Base-by-base conservation (phyloP, 2,113 vertebrate species). In the Furnarius figulus region DNA sequence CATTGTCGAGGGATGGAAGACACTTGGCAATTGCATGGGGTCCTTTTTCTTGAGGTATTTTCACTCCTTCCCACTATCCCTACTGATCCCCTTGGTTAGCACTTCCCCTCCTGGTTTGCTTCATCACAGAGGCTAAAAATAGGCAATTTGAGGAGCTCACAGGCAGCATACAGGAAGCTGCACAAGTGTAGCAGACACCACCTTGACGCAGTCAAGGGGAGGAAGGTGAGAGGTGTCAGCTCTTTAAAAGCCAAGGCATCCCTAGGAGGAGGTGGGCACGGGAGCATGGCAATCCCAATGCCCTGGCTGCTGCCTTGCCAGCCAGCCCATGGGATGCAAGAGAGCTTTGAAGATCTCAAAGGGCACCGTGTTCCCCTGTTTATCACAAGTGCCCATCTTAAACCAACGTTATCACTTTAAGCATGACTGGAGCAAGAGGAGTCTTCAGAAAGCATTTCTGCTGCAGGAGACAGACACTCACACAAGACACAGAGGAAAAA, bases 331-430 rank as follows among this genome's bases (percentile, higher is more conserved):
- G 66, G 18, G 23, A 94, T 58, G 67, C 78, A 78, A 91, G 72
- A 73, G 83, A 63, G 92, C 96, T 97, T 44, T 89, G 92, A 96
- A 95, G 85, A 82, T 74, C 81, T 97, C 95, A 94, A 83, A 95
- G 87, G 94, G 89, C 14, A 1, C 47, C 1, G 6, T 71, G 91
- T 37, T 89, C 72, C 61, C 81, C 65, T 33, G 74, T 95, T 97
- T 97, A 98, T 97, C 95, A 0, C 74, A 37, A 95, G 85, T 81
- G 56, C 92, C 92, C 75, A 87, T 96, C 97, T 97, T 93, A 97
- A 97, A 93, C 92, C 90, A 92, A 83, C 63, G 87, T 74, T 85
- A 83, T 84, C 92, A 94, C 96, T 95, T 97, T 56, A 92, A 94
- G 97, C 90, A 39, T 68, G 95, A 96, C 89, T n/a, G 1, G 87